Evolutionary conservation across 2,888 invertebrate species (phyloP), one percentile per base, ranked within the genome.

Genomic region (Heliconius charithonia): DNA sequence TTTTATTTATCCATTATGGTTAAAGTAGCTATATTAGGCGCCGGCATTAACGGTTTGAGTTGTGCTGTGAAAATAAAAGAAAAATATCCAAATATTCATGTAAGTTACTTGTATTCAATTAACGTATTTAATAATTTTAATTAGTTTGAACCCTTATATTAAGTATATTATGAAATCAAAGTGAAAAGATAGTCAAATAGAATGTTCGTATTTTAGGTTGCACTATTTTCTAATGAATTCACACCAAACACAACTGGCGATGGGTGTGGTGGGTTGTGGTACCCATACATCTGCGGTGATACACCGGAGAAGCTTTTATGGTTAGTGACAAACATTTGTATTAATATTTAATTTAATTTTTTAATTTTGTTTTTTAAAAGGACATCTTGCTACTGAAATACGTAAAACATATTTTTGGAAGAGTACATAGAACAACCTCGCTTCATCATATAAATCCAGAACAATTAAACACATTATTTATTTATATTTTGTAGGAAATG

Each of bases 211-310:
- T 72, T 71, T 27, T 12, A 96, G 86, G 96, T 98, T 12, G 96
- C 96, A 10, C 86, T 98, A 62, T 93, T 97, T 79, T 95, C 97
- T 0, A 96, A 96, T n/a, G 91, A 95, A 32, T 96, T 97, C 81
- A 95, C 96, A 25, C 97, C 97, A 0, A 89, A 96, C 78, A 97
- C 97, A 0, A 97, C 97, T 0, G 97, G 97, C 0, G 97, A 97
- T 87, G 96, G 97, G 0, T 96, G 97, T 3, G 98, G 97, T 0
- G 98, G 97, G 0, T 89, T 97, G 10, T 97, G 97, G 97, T 94
- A 95, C 16, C 97, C 97, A 0, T 97, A 96, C 86, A 87, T 96
- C 13, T 93, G 96, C 67, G 95, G 95, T 0, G 91, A 93, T 25
- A 97, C 97, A 0, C 91, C 96, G 0, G 84, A 87, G 3, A 83